Base-by-base conservation (phyloP, 1,140 invertebrate species). In the Aphelenchoides fujianensis region DNA sequence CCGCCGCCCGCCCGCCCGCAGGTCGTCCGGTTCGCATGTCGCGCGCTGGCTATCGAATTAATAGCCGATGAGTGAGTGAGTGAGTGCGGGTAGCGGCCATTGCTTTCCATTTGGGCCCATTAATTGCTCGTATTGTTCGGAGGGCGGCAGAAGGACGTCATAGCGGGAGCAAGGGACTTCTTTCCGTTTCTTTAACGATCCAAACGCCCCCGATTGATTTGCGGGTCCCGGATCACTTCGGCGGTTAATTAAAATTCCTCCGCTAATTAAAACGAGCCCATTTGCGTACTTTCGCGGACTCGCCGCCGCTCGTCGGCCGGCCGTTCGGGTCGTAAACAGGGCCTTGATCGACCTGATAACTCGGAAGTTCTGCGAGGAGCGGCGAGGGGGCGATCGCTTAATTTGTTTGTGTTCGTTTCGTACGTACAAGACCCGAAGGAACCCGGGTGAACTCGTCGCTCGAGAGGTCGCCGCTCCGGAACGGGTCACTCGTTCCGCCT, bases 321-420 rank as follows among this genome's bases (percentile, higher is more conserved):
- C n/a, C n/a, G n/a, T n/a, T n/a, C n/a, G n/a, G n/a, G n/a, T n/a
- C n/a, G n/a, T n/a, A n/a, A n/a, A n/a, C n/a, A n/a, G n/a, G n/a
- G n/a, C n/a, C n/a, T n/a, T n/a, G n/a, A n/a, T n/a, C n/a, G 41
- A 48, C 12, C 41, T 48, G 41, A 48, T 48, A 48, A 48, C 41
- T 48, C 41, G 41, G 23, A n/a, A n/a, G n/a, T n/a, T n/a, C n/a
- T n/a, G n/a, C n/a, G n/a, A 48, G 41, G 41, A 48, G 41, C 41
- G 23, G 23, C 23, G 12, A 48, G 23, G n/a, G n/a, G 12, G 12
- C 41, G 41, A 48, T 48, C 12, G 23, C 12, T 48, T 48, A 48
- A 48, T 48, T 48, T 48, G 41, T 48, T 48, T 48, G 41, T 48
- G 41, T 48, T 48, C 41, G 41, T 48, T 23, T 48, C 23, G 41